Conservation (phyloP, 2,113 vertebrate genomes). For the Mohoua ochrocephala region DNA sequence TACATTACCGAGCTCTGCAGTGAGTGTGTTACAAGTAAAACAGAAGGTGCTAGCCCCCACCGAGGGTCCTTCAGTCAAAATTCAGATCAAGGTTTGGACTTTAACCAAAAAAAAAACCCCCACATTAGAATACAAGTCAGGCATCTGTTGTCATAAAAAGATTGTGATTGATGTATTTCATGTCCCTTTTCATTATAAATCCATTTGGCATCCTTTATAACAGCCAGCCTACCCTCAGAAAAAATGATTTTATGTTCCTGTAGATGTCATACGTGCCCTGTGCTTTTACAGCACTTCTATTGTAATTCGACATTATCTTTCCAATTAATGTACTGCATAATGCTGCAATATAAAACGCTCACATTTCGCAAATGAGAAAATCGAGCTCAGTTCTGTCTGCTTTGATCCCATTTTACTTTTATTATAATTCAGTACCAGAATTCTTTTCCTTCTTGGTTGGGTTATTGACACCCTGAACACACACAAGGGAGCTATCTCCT, state of each 20-base stretch:
- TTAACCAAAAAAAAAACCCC: not conserved
- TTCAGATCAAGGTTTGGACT: not conserved
- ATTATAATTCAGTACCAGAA: not conserved
- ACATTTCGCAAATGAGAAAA: slow-evolving; percentile 29
- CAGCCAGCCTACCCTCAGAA: not conserved
- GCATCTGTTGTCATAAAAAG: not conserved
- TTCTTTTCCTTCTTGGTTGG: not conserved
- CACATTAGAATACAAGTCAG: not conserved
- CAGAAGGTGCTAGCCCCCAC: not conserved
- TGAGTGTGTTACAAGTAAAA: not conserved
- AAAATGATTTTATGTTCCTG: not conserved
- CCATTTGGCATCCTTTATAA: slow-evolving; percentile 29
- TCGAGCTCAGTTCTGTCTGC: not conserved
- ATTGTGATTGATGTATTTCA: not conserved
- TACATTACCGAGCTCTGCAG: not conserved
- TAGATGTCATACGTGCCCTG: not conserved
- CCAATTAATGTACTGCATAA: slow-evolving; percentile 29
- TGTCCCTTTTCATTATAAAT: slow-evolving; percentile 34
- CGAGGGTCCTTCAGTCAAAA: not conserved
- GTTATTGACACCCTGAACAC: not conserved
- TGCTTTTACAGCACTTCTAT: not conserved
- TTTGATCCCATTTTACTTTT: slow-evolving; percentile 22
- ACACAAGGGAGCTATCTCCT: not conserved
- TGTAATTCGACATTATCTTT: slow-evolving; percentile 36
- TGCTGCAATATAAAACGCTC: not conserved